Base-by-base conservation (phyloP, 2,113 vertebrate genomes). In the Anguilla rostrata region DNA sequence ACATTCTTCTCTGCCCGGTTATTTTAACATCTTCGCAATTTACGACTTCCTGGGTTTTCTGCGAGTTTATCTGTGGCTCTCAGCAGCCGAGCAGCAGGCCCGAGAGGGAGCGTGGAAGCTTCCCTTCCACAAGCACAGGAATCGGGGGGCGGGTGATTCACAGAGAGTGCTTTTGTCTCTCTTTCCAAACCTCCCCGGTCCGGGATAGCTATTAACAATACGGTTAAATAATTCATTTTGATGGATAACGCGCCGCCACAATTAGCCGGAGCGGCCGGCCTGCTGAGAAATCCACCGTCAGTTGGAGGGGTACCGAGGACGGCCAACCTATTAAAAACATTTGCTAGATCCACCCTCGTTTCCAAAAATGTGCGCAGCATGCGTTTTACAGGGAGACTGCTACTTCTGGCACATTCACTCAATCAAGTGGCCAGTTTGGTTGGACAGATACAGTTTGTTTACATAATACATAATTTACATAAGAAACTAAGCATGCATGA, bases 231-330 rank as follows among this genome's bases (percentile, higher is more conserved):
- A 96, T 96, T 94, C 94, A 96, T 94, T 90, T 91, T 96, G 94
- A 96, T 96, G 93, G 94, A 96, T 96, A 96, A 95, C 94, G 94
- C 95, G 95, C 94, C 93, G 95, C 93, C 90, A 92, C 95, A 94
- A 95, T 95, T 96, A 96, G 95, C 94, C 91, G 90, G 79, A 91
- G 91, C 91, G 88, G 84, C 84, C 89, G 83, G 84, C 82, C 85
- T 60, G 81, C 81, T 89, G 88, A 92, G 92, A 90, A 91, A 78
- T 71, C 20, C 22, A 9, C 34, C 49, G 20, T 79, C 53, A 56
- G 80, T 84, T n/a, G n/a, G 53, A 60, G 39, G 12, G 40, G 49
- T 20, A 20, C 26, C 29, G 29, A 34, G 43, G 90, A 92, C 89
- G 91, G 90, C 90, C 91, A 87, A 49, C 87, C 88, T 87, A 86